These are phyloP conservation scores for Accipiter badius DNA, from an alignment of 2,797 vertebrate genomes.

Conservation along the genomic window DNA sequence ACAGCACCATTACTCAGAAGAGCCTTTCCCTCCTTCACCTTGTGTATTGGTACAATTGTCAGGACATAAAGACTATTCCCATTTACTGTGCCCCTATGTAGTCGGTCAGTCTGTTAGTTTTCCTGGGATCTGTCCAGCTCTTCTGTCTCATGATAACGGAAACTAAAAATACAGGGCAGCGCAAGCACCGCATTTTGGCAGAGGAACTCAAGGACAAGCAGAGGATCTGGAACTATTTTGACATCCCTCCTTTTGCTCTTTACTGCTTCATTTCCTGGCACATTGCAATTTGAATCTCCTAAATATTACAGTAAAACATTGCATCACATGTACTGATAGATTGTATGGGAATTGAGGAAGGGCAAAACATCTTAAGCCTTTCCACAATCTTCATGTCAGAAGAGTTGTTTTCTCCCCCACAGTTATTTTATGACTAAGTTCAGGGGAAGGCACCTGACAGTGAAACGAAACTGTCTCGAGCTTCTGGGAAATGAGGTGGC, in stretches of 20 bases:
- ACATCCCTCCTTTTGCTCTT: background rate
- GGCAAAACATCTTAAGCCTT: background rate
- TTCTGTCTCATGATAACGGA: background rate
- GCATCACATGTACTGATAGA: background rate
- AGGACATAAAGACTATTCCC: background rate
- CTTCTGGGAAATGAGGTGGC: background rate
- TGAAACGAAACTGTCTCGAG: background rate
- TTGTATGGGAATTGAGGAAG: background rate
- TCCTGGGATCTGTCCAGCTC: background rate
- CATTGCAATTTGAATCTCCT: background rate
- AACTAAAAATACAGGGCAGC: background rate
- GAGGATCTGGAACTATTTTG: background rate
- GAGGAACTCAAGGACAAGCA: background rate
- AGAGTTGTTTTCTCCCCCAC: background rate
- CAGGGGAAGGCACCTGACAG: background rate
- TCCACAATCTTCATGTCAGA: background rate
- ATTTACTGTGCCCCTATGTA: background rate
- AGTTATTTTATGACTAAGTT: background rate
- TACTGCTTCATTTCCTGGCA: background rate
- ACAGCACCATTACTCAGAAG: background rate
- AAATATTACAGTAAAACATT: background rate
- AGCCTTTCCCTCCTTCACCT: background rate
- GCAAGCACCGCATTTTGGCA: background rate
- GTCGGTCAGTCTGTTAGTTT: background rate
- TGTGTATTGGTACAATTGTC: background rate